A percentile compares a stretch with the other conserved stretches of the same genome.
These are phyloP conservation scores for Andricus grossulariae DNA, from an alignment of 1,140 invertebrate species.

Conservation along the genomic window DNA sequence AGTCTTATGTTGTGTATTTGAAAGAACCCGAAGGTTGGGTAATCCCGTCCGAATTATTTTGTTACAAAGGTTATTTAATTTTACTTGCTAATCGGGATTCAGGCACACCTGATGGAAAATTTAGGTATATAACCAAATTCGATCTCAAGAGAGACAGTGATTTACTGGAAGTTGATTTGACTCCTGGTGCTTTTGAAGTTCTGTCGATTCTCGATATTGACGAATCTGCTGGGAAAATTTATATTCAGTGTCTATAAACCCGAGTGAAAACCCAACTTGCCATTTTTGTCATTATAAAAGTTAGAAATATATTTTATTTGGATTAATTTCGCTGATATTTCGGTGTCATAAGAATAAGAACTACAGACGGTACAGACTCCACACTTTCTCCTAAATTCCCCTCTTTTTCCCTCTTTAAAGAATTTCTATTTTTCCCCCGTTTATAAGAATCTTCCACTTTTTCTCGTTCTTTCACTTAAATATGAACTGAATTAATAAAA, in stretches of 20 bases:
- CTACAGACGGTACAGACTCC: too few species aligned
- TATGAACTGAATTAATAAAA: too few species aligned
- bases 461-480: too few species aligned
- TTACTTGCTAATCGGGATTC: neutral
- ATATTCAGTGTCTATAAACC: constrained; percentile 70
- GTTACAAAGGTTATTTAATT: constrained; percentile 2
- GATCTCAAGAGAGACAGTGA: neutral
- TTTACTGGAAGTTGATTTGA: constrained; percentile 62
- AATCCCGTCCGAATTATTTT: neutral
- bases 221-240: constrained; percentile 67
- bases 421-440: too few species aligned
- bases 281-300: constrained; percentile 69
- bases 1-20: neutral
- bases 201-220: constrained; percentile 74
- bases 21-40: neutral
- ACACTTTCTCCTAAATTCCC: too few species aligned
- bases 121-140: constrained; percentile 5
- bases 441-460: too few species aligned
- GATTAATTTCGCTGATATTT: too few species aligned
- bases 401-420: too few species aligned
- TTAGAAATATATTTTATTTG: constrained; percentile 65
- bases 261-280: constrained; percentile 62
- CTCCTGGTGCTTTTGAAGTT: constrained; percentile 72
- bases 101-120: neutral
- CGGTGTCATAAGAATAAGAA: too few species aligned